phyloP scores from a whole-genome alignment of 2,888 invertebrate species.

The Cosmopolites sordidus region DNA sequence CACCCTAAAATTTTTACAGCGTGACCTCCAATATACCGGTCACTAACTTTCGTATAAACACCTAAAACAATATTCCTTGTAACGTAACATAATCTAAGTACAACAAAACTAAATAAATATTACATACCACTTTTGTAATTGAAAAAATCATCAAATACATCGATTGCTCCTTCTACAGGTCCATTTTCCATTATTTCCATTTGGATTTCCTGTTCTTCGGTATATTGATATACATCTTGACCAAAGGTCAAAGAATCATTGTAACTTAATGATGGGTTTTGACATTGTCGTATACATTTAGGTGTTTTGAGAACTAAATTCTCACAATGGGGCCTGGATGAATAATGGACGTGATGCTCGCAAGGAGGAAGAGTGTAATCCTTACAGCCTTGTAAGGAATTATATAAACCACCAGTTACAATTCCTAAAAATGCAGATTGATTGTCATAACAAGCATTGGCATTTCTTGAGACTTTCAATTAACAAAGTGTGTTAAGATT shows the following conservation, averaged over 20 bases:
- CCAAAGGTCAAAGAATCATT: conserved; percentile 24
- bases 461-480: no score
- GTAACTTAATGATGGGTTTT: conserved; percentile 15
- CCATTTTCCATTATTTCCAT: conserved; percentile 59
- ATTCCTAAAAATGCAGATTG: conserved; percentile 56
- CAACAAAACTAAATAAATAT: no score
- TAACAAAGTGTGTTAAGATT: no score
- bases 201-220: conserved; percentile 59
- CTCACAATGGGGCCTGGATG: conserved; percentile 12
- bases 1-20: conserved; percentile 87
- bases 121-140: conserved; percentile 23
- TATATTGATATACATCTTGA: conserved; percentile 14
- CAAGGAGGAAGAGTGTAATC: conserved; percentile 26
- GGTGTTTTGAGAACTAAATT: conserved; percentile 13
- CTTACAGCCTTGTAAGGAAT: conserved; percentile 38
- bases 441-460: no score
- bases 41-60: conserved; percentile 68
- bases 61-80: conserved; percentile 48
- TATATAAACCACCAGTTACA: conserved; percentile 79
- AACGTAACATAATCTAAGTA: no score
- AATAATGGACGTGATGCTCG: conserved; percentile 17
- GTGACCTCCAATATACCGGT: conserved; percentile 73
- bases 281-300: conserved; percentile 18
- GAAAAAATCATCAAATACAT: conserved; percentile 24
- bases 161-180: conserved; percentile 21